These are phyloP conservation scores for Cottus gobio DNA, from an alignment of 2,113 vertebrate genomes.

Conservation along the genomic window DNA sequence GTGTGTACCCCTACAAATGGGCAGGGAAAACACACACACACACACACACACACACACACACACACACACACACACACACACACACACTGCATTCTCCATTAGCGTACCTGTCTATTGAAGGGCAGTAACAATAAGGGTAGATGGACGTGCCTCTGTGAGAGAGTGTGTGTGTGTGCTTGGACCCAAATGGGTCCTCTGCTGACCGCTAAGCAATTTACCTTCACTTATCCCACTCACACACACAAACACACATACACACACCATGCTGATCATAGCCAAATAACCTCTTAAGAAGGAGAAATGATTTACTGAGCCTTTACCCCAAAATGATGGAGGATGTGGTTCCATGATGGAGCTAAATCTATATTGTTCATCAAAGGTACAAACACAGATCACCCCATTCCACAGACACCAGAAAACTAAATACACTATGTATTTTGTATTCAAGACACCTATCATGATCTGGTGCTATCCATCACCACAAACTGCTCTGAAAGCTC, in stretches of 20 bases:
- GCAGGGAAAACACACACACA: constrained; percentile 7
- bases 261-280: constrained; percentile 34
- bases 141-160: constrained; percentile 26
- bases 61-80: constrained; percentile 4
- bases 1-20: constrained; percentile 1
- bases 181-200: constrained; percentile 61
- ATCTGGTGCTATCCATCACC: not conserved
- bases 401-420: not conserved
- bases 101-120: constrained; percentile 45
- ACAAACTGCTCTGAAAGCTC: not conserved
- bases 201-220: constrained; percentile 63
- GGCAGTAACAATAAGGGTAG: constrained; percentile 53
- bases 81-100: constrained; percentile 35
- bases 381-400: not conserved
- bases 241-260: not conserved
- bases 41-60: constrained; percentile 2
- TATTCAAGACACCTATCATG: not conserved
- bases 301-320: constrained; percentile 18
- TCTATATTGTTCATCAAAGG: not conserved
- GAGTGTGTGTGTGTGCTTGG: constrained; percentile 7
- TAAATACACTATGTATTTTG: not conserved
- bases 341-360: constrained; percentile 25
- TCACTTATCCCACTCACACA: constrained; percentile 51
- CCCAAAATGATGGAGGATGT: constrained; percentile 9
- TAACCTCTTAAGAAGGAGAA: constrained; percentile 46